Base-by-base conservation (phyloP, 1,140 invertebrate species). In the Drosophila truncata region DNA sequence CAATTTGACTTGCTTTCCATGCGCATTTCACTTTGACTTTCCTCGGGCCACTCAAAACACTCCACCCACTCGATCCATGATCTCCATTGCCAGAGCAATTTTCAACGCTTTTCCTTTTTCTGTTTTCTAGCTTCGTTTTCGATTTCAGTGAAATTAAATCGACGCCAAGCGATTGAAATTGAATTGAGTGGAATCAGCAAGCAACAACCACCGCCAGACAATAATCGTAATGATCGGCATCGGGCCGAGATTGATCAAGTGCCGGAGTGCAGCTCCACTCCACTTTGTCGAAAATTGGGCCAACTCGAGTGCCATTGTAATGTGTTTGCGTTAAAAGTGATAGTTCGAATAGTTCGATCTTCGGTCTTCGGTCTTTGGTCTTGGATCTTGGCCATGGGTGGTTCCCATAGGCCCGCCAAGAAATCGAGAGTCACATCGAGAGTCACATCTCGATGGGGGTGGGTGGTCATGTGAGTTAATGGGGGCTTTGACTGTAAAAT, bases 101-200 rank as follows among this genome's bases (percentile, higher is more conserved):
- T 90, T 74, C 66, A 71, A 90, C 85, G 85, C 85, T 90, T 90
- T 90, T 90, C 85, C 85, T 86, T 88, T 88, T 82, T 87, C 78
- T 71, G 20, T 50, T 27, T 62, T 47, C 49, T 70, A 66, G 44
- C 50, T 42, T 59, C 63, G 54, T 58, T 50, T 54, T 57, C 62
- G 50, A 42, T 75, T 67, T 75, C 71, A 79, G 73, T 83, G 84
- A 87, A 88, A 83, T 88, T 66, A 70, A 70, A 66, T 62, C 59
- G 60, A 62, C 50, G 50, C 37, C 35, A n/a, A 29, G 33, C 31
- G 72, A 64, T 64, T 73, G 42, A 52, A 73, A 83, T 64, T 62
- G 61, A 77, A 83, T 79, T 63, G 75, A 76, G 74, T 80, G 67
- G 64, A 80, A 76, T 83, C 80, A 63, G 74, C 79, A 60, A 27